A percentile compares a stretch with the other conserved stretches of the same genome.
These are phyloP conservation scores for Autographa pulchrina DNA, from an alignment of 2,888 invertebrate species.

Conservation along the genomic window DNA sequence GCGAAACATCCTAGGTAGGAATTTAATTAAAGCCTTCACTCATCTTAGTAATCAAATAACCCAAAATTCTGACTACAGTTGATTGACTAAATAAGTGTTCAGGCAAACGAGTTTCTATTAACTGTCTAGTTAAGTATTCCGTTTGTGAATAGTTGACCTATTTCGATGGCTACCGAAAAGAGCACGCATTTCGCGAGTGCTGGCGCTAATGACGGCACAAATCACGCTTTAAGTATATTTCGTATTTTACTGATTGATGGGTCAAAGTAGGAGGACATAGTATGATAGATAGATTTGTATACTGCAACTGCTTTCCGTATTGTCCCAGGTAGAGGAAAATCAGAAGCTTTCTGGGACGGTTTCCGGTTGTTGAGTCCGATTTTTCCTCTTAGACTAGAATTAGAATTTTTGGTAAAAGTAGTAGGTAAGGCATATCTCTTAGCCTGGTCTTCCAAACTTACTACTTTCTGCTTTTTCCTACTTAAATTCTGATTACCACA, in stretches of 20 bases:
- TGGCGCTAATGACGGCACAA: not conserved
- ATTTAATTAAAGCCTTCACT: not conserved
- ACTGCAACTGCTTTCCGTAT: too few relatives aligned
- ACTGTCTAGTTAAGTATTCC: constrained; percentile 28
- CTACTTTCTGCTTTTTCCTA: too few relatives aligned
- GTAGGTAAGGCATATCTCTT: too few relatives aligned
- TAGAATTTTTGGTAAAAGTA: too few relatives aligned
- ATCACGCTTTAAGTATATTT: not conserved
- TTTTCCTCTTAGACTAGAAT: too few relatives aligned
- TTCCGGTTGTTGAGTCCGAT: too few relatives aligned
- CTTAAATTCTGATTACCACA: not conserved
- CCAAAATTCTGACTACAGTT: not conserved
- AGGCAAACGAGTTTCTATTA: constrained; percentile 27
- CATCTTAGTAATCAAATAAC: not conserved
- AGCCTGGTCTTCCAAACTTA: too few relatives aligned
- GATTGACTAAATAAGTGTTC: constrained; percentile 5
- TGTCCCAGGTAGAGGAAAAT: too few relatives aligned
- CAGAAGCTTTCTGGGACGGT: too few relatives aligned
- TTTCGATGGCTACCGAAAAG: not conserved
- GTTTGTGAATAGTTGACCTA: constrained; percentile 32
- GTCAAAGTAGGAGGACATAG: not conserved
- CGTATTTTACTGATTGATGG: not conserved
- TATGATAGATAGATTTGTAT: too few relatives aligned
- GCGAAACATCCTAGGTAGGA: too few relatives aligned
- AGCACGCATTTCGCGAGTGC: not conserved